These are phyloP conservation scores for Phortica variegata DNA, from an alignment of 1,140 invertebrate species.

Conservation along the genomic window DNA sequence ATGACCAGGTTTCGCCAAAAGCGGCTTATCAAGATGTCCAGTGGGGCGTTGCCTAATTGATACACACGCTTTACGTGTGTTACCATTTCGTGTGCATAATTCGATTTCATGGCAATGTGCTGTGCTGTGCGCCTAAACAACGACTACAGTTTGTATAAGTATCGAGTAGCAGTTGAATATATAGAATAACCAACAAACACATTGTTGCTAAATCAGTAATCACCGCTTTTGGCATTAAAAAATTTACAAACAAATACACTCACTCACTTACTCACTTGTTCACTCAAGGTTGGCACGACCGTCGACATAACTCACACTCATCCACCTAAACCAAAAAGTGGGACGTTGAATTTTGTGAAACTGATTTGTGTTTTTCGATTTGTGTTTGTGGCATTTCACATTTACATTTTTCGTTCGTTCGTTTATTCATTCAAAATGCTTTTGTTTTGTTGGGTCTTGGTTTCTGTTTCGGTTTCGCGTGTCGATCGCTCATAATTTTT, in stretches of 20 bases:
- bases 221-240: too few relatives aligned
- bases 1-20: conserved; percentile 23
- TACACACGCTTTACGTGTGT: conserved; percentile 43
- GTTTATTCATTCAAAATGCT: conserved; percentile 23
- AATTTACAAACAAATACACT: too few relatives aligned
- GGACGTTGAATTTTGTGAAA: conserved; percentile 1
- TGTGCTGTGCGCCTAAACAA: conserved; percentile 4
- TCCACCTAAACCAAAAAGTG: background rate
- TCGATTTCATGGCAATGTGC: conserved; percentile 18
- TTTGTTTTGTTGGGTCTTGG: conserved; percentile 37
- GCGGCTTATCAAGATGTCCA: conserved; percentile 8
- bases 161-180: background rate
- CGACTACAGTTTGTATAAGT: too few relatives aligned
- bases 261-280: too few relatives aligned
- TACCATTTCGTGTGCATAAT: conserved; percentile 42
- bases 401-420: background rate
- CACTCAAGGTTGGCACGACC: too few relatives aligned
- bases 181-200: conserved; percentile 43
- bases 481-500: conserved; percentile 52
- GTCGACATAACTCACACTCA: conserved; percentile 28
- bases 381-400: background rate
- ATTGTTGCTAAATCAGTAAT: conserved; percentile 51
- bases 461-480: conserved; percentile 27
- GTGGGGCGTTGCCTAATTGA: conserved; percentile 51
- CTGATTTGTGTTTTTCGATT: conserved; percentile 4